phyloP scores from a whole-genome alignment of 1,140 invertebrate species.

The Idris sp. region DNA sequence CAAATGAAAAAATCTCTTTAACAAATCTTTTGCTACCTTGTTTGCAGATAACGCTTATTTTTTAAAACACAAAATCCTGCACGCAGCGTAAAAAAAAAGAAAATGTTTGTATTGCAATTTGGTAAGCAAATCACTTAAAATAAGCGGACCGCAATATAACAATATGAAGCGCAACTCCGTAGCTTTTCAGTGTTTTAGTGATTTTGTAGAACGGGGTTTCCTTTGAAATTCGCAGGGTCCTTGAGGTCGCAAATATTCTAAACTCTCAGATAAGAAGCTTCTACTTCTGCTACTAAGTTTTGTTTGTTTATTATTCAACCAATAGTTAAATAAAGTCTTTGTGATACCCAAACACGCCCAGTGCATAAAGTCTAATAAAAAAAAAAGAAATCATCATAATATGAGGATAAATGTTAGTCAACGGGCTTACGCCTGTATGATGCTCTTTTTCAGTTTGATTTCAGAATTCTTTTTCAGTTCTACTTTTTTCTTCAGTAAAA shows the following conservation, averaged over 20 bases:
- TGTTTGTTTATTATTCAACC: neutral
- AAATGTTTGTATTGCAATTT: constrained; percentile 4
- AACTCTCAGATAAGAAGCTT: constrained; percentile 7
- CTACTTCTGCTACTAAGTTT: neutral
- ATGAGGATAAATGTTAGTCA: constrained; percentile 4
- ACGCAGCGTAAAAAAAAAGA: constrained; percentile 4
- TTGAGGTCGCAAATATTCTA: constrained; percentile 17
- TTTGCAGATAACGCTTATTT: neutral
- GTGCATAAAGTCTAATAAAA: constrained; percentile 23
- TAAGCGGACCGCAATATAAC: constrained; percentile 18
- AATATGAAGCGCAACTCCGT: constrained; percentile 26
- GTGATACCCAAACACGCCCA: constrained; percentile 9
- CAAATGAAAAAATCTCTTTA: constrained; percentile 5
- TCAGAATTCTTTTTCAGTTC: constrained; percentile 8
- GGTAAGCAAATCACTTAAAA: constrained; percentile 11
- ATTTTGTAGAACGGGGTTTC: constrained; percentile 9
- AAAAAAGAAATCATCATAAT: constrained; percentile 3
- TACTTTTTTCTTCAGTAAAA: neutral
- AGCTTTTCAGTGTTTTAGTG: constrained; percentile 17
- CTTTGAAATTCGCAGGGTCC: constrained; percentile 21
- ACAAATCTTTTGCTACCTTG: neutral
- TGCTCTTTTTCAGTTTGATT: constrained; percentile 11
- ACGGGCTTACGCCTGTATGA: constrained; percentile 5
- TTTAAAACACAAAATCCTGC: constrained; percentile 5
- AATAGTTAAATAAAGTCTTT: constrained; percentile 2